Base-by-base conservation (phyloP, 2,888 invertebrate genomes). In the Netelia virgata region DNA sequence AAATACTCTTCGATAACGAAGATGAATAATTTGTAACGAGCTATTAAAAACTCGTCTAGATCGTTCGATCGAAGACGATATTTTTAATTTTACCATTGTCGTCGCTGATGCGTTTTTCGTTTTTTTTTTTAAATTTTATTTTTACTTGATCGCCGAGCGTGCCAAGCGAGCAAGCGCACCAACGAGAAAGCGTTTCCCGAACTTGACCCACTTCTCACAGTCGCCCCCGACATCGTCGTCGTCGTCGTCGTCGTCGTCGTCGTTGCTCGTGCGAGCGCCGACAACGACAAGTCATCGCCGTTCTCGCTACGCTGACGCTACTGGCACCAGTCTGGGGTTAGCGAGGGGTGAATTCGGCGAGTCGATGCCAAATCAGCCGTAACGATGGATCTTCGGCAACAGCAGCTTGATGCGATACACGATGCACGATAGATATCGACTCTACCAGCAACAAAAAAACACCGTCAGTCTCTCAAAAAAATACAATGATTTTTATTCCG, bases 191-290 rank as follows among this genome's bases (percentile, higher is more conserved):
- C 79, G 79, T 85, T 85, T 79, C 75, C 79, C 78, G 85, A 85
- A 85, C 85, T 85, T 85, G 85, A 85, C 85, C 85, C 79, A 85
- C 82, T 85, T 85, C 50, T 73, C 68, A 68, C 63, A 73, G 83
- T 74, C 80, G 80, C 70, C 69, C 68, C 36, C 57, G 72, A 64
- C 73, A 66, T 36, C 55, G 82, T 43, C 64, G 70, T 55, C 59
- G 69, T 43, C 63, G 70, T 43, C 59, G 69, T 23, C 68, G 28
- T 28, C 28, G 69, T 43, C 63, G 70, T 43, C 59, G 69, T 23
- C 68, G 28, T 28, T 3, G 68, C 64, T 18, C 47, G 69, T 53
- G 55, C 20, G 50, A 18, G 41, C 36, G 61, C 50, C 69, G 41
- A 20, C 68, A 53, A 59, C 77, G 69, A 70, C 82, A 66, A 76